Percentiles rank a stretch among this genome's conserved stretches.
Conservation (phyloP, 2,888 invertebrate species). For the Amblyjoppa proteus region DNA sequence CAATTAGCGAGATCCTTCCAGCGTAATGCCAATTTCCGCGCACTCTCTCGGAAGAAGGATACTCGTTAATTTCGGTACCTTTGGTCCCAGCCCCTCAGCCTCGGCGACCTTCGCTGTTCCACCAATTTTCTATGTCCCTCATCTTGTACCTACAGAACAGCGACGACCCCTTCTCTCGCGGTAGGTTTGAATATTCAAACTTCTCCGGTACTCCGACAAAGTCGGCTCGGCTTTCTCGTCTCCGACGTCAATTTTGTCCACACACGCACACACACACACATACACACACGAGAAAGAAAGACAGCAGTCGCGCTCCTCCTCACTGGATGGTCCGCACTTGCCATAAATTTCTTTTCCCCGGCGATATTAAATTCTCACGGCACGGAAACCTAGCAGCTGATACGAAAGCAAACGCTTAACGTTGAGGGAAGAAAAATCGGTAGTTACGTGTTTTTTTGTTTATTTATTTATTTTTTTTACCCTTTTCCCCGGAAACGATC, state of each 20-base stretch:
- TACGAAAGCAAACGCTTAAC: conserved; percentile 47
- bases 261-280: not conserved
- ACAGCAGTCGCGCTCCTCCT: conserved; percentile 14
- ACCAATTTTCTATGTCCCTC: not conserved
- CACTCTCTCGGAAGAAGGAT: conserved; percentile 16
- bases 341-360: conserved; percentile 50
- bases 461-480: not conserved
- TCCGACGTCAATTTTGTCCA: conserved; percentile 40
- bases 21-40: conserved; percentile 18
- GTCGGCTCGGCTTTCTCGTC: conserved; percentile 13
- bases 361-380: conserved; percentile 49
- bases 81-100: not conserved
- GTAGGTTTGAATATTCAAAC: not conserved
- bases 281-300: not conserved
- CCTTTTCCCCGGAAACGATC: not conserved
- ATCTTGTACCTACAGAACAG: not conserved
- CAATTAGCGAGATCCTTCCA: conserved; percentile 7
- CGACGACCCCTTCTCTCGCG: not conserved
- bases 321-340: conserved; percentile 10
- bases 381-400: conserved; percentile 30
- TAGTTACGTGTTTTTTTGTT: conserved; percentile 2
- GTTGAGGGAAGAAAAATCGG: conserved; percentile 11
- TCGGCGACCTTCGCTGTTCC: not conserved
- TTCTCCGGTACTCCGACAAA: not conserved
- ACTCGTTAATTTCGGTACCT: conserved; percentile 10